phyloP scores from a whole-genome alignment of 2,113 vertebrate genomes.

The Scatophagus argus region DNA sequence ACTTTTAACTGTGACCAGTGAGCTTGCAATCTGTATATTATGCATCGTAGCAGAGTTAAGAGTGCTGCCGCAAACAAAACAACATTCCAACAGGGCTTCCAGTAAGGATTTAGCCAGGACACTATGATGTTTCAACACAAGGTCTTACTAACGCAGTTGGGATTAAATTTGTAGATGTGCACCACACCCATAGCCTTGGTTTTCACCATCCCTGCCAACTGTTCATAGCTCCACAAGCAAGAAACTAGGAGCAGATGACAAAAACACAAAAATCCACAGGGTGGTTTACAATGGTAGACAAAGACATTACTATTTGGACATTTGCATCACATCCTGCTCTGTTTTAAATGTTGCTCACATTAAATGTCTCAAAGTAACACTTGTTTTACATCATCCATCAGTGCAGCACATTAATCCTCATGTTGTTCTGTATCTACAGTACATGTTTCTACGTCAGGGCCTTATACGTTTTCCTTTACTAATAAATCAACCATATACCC shows the following conservation, averaged over 20 bases:
- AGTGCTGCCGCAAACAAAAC: conserved; percentile 58
- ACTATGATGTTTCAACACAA: conserved; percentile 39
- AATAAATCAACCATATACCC: conserved; percentile 29
- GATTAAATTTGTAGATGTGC: conserved; percentile 54
- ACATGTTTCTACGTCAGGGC: conserved; percentile 13
- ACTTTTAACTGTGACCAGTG: conserved; percentile 29
- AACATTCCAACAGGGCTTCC: conserved; percentile 45
- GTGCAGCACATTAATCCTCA: conserved; percentile 49
- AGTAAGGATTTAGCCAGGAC: conserved; percentile 22
- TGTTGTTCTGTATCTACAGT: conserved; percentile 28
- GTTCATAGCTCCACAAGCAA: conserved; percentile 49
- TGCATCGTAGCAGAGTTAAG: conserved; percentile 28
- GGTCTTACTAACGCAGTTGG: conserved; percentile 30
- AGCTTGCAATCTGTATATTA: conserved; percentile 57
- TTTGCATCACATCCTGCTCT: conserved; percentile 54
- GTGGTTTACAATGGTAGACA: conserved; percentile 35
- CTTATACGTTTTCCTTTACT: conserved; percentile 12
- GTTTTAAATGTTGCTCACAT: conserved; percentile 35
- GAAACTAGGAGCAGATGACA: conserved; percentile 50
- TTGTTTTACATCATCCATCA: conserved; percentile 50
- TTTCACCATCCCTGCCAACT: conserved; percentile 61
- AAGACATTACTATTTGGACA: conserved; percentile 47
- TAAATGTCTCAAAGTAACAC: conserved; percentile 23
- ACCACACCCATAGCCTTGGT: conserved; percentile 67
- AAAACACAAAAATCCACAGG: conserved; percentile 39